Percentiles rank a stretch among this genome's conserved stretches.
Evolutionary conservation across 1,140 invertebrate genomes (phyloP).

Genomic region (Cylas formicarius): DNA sequence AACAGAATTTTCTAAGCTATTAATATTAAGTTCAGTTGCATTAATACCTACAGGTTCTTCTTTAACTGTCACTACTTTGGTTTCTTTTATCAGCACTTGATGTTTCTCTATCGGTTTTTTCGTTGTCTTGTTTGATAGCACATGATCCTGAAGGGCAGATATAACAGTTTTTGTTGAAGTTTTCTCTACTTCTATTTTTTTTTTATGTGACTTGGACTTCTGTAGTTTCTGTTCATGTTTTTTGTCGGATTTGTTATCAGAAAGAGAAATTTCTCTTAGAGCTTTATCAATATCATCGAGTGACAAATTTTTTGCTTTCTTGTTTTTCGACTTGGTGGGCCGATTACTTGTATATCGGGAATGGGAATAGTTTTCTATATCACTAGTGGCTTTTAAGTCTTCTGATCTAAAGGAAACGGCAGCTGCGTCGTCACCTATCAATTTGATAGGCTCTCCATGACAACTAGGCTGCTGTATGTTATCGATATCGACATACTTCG

Average conservation of each 20-base stretch:
- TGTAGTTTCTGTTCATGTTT: slow-evolving; percentile 33
- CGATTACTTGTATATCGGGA: slow-evolving; percentile 40
- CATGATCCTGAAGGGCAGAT: too few relatives aligned
- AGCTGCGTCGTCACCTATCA: slow-evolving; percentile 28
- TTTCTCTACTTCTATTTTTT: slow-evolving; percentile 25
- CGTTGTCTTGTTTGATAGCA: too few relatives aligned
- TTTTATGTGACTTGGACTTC: slow-evolving; percentile 23
- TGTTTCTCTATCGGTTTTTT: neutral
- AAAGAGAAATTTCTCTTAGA: slow-evolving; percentile 49
- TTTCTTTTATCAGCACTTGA: slow-evolving; percentile 4
- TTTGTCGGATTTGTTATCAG: slow-evolving; percentile 42
- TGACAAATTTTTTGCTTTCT: slow-evolving; percentile 40
- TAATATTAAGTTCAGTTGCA: too few relatives aligned
- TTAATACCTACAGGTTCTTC: neutral
- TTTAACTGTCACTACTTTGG: slow-evolving; percentile 6
- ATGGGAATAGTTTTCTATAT: slow-evolving; percentile 28
- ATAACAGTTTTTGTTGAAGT: slow-evolving; percentile 5
- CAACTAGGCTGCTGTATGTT: slow-evolving; percentile 20
- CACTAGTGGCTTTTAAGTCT: slow-evolving; percentile 30
- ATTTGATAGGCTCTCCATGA: slow-evolving; percentile 31
- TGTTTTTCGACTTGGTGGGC: slow-evolving; percentile 46
- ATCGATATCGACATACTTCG: slow-evolving; percentile 27
- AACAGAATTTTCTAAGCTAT: too few relatives aligned
- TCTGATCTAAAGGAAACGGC: slow-evolving; percentile 22
- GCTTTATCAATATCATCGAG: slow-evolving; percentile 56